These are phyloP conservation scores for Patella pellucida DNA, from an alignment of 2,888 invertebrate species.

Conservation along the genomic window DNA sequence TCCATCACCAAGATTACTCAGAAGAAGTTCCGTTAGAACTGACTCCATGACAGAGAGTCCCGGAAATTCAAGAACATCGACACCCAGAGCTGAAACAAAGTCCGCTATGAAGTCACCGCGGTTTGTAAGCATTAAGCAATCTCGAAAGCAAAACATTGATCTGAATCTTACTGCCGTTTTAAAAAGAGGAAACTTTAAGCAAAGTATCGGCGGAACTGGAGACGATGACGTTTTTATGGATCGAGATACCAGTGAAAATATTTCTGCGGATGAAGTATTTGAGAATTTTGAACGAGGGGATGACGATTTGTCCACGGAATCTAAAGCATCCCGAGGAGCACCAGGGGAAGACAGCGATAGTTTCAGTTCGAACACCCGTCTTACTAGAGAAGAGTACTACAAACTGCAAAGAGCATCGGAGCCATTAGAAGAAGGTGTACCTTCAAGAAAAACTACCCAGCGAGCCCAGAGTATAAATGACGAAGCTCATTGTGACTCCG, in stretches of 20 bases:
- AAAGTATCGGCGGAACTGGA: background rate
- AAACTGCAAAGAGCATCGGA: background rate
- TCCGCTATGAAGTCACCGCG: background rate
- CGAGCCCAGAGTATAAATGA: background rate
- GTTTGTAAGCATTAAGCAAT: background rate
- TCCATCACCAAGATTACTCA: background rate
- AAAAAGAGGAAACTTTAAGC: background rate
- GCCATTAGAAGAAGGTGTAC: background rate
- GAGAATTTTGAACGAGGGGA: background rate
- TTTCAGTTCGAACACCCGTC: too few relatives aligned
- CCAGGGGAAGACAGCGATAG: too few relatives aligned
- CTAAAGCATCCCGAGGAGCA: too few relatives aligned
- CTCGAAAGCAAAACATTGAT: background rate
- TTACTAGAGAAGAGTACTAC: background rate
- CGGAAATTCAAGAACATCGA: background rate
- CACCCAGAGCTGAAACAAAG: background rate
- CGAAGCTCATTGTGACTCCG: background rate
- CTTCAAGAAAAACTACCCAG: background rate
- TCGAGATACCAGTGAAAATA: too few relatives aligned
- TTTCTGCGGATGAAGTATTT: background rate
- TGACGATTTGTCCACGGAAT: too few relatives aligned
- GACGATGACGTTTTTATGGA: constrained; percentile 1
- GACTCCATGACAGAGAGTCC: background rate
- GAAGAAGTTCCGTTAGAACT: background rate
- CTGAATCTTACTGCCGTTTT: background rate